Percentiles rank a stretch among this genome's conserved stretches.
These are phyloP conservation scores for Clarias laeviceps DNA, from an alignment of 2,797 vertebrate species.

Conservation along the genomic window DNA sequence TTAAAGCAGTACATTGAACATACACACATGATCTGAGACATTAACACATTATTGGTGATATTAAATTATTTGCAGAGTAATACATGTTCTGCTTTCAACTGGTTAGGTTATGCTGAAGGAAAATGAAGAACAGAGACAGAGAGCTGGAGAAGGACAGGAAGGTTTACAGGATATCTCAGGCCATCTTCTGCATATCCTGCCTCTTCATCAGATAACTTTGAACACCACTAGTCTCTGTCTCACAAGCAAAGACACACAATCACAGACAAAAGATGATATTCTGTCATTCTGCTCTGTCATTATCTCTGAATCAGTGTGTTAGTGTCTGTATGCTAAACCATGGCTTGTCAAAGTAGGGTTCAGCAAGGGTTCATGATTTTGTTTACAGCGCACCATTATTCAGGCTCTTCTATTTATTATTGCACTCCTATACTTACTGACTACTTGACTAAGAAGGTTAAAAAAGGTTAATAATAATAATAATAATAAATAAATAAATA, in stretches of 20 bases:
- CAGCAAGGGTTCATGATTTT: background rate
- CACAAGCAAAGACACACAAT: slow-evolving; percentile 6
- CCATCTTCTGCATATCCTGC: slow-evolving; percentile 44
- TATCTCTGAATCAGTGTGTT: background rate
- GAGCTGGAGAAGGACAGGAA: background rate
- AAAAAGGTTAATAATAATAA: too few relatives aligned
- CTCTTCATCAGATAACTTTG: slow-evolving; percentile 36
- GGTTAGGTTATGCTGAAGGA: background rate
- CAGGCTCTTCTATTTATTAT: background rate
- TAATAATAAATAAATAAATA: too few relatives aligned
- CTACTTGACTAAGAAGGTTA: background rate
- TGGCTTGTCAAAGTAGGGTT: background rate
- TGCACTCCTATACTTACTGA: background rate
- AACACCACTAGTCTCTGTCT: slow-evolving; percentile 2
- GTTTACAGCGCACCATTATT: background rate
- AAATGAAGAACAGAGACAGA: background rate
- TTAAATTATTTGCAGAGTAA: background rate
- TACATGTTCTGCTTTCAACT: background rate
- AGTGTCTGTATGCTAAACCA: background rate
- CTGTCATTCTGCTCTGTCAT: background rate
- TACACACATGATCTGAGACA: background rate
- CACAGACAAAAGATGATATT: background rate
- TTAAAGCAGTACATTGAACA: background rate
- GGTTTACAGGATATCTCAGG: slow-evolving; percentile 28
- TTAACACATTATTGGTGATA: background rate